Base-by-base conservation (phyloP, 1,140 invertebrate species). In the Diorhabda sublineata region DNA sequence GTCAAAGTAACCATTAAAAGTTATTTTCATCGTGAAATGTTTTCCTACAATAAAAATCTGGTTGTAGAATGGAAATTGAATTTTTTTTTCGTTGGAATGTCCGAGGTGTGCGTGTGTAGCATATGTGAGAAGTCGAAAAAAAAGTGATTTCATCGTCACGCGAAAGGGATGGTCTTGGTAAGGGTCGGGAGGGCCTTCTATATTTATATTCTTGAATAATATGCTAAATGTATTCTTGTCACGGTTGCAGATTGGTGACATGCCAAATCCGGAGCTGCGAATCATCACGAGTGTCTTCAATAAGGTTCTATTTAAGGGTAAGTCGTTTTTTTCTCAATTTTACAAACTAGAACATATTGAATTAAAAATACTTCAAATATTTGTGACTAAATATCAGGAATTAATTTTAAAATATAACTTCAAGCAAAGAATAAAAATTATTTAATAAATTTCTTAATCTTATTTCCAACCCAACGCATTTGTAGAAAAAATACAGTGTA, bases 221-320 rank as follows among this genome's bases (percentile, higher is more conserved):
- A 68, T 61, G 67, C 58, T 66, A 66, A 66, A 66, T 68, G 69
- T 70, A 69, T 77, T 75, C 70, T 71, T 80, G 79, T 84, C 77
- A 73, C 72, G 72, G 64, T 88, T 88, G 65, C 83, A 94, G 91
- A 90, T 95, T 74, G 93, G 92, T 26, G 90, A 95, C 72, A 89
- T 88, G 47, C 90, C 91, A 69, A 94, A 95, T 82, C 87, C 89
- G 5, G 93, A 95, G 79, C 81, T 96, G 58, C 85, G 92, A 74
- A 88, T 93, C 74, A 90, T 95, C 79, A 95, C 93, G n/a, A 93
- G 89, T 77, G 91, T 91, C 67, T 93, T 95, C 79, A 91, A 88
- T 75, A 91, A 93, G 84, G 91, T 95, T 66, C 84, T 86, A 72
- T 92, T 87, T 76, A 88, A 90, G 86, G 92, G 93, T 94, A 81